Evolutionary conservation across 2,113 vertebrate genomes (phyloP).

Genomic region (Otocyon megalotis): DNA sequence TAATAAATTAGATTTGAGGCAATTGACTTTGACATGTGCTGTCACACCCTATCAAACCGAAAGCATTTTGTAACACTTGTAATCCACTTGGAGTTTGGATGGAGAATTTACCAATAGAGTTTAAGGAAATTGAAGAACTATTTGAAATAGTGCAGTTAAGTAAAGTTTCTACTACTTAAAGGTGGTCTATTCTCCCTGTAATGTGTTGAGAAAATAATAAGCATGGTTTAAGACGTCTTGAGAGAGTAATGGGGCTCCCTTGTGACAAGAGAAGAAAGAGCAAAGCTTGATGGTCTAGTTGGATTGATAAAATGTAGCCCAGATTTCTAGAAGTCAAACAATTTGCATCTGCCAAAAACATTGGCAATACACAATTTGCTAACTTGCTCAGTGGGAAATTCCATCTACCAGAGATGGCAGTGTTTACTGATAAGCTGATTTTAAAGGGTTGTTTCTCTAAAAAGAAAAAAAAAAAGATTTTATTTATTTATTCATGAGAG

Average conservation of each 20-base stretch:
- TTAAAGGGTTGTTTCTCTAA: not conserved
- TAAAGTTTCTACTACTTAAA: not conserved
- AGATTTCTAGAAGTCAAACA: not conserved
- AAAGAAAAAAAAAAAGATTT: no score
- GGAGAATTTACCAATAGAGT: conserved; percentile 30
- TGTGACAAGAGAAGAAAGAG: not conserved
- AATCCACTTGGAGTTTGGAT: conserved; percentile 39
- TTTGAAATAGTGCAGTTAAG: conserved; percentile 51
- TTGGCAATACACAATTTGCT: not conserved
- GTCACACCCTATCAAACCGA: conserved; percentile 74
- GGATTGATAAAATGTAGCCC: not conserved
- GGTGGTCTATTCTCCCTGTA: not conserved
- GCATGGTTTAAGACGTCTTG: not conserved
- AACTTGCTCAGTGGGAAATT: not conserved
- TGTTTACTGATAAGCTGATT: not conserved
- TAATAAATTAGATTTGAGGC: conserved; percentile 82
- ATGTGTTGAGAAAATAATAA: not conserved
- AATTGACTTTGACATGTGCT: conserved; percentile 80
- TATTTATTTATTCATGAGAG: no score
- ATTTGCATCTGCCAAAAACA: not conserved
- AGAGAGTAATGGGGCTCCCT: not conserved
- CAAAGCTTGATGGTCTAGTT: not conserved
- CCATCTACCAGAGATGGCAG: not conserved
- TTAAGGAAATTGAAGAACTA: conserved; percentile 6
- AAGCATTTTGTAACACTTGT: conserved; percentile 49